Conservation (phyloP, 1,140 invertebrate species). For the Platyscapa corneri region DNA sequence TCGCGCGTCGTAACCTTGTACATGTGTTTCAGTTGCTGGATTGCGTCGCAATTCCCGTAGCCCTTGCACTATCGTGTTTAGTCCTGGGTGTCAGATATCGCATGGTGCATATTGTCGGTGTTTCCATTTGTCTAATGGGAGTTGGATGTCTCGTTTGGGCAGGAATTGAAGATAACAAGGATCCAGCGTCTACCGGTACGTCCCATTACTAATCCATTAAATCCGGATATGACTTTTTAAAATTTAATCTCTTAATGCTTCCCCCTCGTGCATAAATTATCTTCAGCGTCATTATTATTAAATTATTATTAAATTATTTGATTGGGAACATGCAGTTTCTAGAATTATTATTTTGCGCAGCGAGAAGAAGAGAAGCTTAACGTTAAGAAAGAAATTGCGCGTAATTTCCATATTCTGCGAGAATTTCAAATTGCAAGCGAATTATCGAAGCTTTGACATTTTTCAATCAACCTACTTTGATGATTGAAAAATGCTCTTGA, state of each 20-base stretch:
- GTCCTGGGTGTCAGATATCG: slow-evolving; percentile 82
- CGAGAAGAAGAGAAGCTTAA: too few species aligned
- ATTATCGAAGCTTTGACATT: too few species aligned
- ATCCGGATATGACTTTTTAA: not conserved
- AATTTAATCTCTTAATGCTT: not conserved
- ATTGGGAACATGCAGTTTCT: too few species aligned
- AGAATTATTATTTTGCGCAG: too few species aligned
- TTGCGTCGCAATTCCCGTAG: slow-evolving; percentile 90
- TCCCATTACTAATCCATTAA: not conserved
- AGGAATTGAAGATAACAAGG: slow-evolving; percentile 81
- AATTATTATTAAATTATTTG: too few species aligned
- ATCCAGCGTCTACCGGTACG: slow-evolving; percentile 76
- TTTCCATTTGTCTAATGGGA: slow-evolving; percentile 86
- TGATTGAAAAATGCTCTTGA: too few species aligned
- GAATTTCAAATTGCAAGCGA: too few species aligned
- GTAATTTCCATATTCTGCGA: too few species aligned
- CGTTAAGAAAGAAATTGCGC: too few species aligned
- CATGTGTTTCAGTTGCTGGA: slow-evolving; percentile 86
- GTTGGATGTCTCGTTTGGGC: slow-evolving; percentile 89
- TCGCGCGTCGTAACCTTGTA: too few species aligned
- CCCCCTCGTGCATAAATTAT: not conserved
- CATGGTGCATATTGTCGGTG: slow-evolving; percentile 86
- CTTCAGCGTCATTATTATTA: too few species aligned
- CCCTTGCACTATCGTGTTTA: slow-evolving; percentile 83
- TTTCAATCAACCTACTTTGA: too few species aligned